Percentiles rank a stretch among this genome's conserved stretches.
Conservation (phyloP, 2,797 vertebrate species). For the Gobio occitaniae region DNA sequence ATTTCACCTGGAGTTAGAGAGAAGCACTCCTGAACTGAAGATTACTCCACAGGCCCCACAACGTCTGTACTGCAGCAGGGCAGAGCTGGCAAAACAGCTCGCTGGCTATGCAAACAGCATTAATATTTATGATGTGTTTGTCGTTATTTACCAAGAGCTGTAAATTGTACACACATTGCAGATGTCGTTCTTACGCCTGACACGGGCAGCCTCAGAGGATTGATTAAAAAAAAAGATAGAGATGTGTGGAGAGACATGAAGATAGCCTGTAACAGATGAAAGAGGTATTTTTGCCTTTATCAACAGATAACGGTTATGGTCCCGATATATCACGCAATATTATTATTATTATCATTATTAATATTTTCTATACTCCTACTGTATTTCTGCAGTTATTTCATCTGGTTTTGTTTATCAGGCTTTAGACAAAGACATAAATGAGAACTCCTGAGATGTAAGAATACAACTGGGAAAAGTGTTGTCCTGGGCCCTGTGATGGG, state of each 20-base stretch:
- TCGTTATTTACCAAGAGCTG: background rate
- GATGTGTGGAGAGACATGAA: background rate
- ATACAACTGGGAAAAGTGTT: background rate
- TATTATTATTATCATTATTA: background rate
- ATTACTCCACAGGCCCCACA: background rate
- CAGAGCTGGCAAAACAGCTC: background rate
- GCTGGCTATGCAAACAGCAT: background rate
- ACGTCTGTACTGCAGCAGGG: background rate
- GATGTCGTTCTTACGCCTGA: background rate
- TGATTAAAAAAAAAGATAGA: background rate
- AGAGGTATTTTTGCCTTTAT: background rate
- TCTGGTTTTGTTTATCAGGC: background rate
- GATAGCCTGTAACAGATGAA: background rate
- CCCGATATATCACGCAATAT: background rate
- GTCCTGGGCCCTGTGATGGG: slow-evolving; percentile 3
- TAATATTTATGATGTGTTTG: background rate
- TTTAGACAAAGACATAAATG: background rate
- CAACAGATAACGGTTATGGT: background rate
- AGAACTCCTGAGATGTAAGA: background rate
- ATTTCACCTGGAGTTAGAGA: slow-evolving; percentile 13
- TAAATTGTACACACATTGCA: slow-evolving; percentile 1
- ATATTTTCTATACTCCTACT: background rate
- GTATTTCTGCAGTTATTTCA: background rate
- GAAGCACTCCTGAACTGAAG: background rate
- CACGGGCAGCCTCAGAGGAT: background rate